Evolutionary conservation across 23 tunicate genomes (phyloP).

Genomic region (Oikopleura dioica): DNA sequence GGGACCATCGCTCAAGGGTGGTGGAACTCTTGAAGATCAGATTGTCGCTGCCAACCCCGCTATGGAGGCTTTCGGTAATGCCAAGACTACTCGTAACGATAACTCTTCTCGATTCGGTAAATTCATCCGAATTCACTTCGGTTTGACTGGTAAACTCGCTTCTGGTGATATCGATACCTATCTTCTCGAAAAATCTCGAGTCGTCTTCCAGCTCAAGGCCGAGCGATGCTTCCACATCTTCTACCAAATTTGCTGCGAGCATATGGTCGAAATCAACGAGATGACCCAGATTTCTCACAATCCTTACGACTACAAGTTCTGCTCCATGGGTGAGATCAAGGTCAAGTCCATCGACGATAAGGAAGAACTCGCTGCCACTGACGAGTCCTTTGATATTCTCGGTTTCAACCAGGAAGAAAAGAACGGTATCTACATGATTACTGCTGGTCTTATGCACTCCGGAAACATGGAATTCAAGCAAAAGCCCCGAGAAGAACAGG

Average conservation of each 20-base stretch:
- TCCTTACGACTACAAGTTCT: conserved; percentile 4
- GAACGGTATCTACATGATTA: conserved; percentile 69
- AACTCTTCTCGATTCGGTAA: conserved; percentile 16
- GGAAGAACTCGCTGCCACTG: neutral
- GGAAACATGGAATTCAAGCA: conserved; percentile 97
- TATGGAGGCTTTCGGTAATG: conserved; percentile 12
- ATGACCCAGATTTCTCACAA: neutral
- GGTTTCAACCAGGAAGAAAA: conserved; percentile 87
- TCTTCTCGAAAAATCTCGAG: conserved; percentile 88
- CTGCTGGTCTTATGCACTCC: conserved; percentile 91
- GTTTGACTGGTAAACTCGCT: too few species aligned
- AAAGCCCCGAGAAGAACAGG: conserved; percentile 97
- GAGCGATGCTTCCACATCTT: conserved; percentile 13
- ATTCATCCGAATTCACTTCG: too few species aligned
- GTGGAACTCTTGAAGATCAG: conserved; percentile 12
- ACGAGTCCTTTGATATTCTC: conserved; percentile 88
- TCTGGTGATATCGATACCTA: too few species aligned
- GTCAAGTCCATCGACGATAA: conserved; percentile 5
- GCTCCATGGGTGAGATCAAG: neutral
- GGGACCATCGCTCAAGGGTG: too few species aligned
- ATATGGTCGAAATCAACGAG: conserved; percentile 1
- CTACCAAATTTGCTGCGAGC: neutral
- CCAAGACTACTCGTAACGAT: conserved; percentile 13
- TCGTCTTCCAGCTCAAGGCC: conserved; percentile 35
- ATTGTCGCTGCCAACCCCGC: conserved; percentile 13